phyloP scores from a whole-genome alignment of 2,113 vertebrate species.

The Phalacrocorax brasilianus region DNA sequence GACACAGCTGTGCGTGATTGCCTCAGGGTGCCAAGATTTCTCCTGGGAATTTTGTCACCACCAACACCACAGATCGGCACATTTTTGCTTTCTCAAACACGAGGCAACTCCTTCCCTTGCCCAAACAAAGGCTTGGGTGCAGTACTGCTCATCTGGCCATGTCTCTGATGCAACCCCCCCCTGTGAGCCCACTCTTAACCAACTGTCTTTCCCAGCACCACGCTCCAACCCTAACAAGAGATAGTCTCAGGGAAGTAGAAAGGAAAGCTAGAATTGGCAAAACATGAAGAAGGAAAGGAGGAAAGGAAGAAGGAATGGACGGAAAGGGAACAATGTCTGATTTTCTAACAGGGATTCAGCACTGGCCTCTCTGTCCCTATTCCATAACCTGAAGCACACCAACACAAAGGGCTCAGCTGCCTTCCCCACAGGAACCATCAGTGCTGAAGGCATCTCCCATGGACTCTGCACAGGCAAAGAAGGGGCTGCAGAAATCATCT shows the following conservation, averaged over 20 bases:
- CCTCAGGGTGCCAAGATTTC: background rate
- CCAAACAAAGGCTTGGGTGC: background rate
- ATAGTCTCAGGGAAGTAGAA: background rate
- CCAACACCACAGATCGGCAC: background rate
- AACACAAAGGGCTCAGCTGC: background rate
- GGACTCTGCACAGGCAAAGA: background rate
- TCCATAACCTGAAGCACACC: background rate
- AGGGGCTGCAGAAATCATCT: background rate
- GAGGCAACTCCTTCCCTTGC: no score
- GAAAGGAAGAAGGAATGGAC: no score
- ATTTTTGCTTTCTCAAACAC: background rate
- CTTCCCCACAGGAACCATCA: background rate
- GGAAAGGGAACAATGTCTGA: background rate
- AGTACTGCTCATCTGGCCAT: no score
- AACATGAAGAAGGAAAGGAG: background rate
- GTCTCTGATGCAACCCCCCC: no score
- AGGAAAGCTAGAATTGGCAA: background rate
- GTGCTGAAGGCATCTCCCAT: background rate
- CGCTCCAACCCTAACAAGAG: background rate
- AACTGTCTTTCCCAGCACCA: background rate
- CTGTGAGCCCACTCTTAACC: no score
- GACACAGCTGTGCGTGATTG: no score
- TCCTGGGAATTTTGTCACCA: background rate
- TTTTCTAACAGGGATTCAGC: background rate
- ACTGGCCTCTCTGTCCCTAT: background rate